Evolutionary conservation across 1,140 invertebrate species (phyloP).

Genomic region (Planococcus citri): DNA sequence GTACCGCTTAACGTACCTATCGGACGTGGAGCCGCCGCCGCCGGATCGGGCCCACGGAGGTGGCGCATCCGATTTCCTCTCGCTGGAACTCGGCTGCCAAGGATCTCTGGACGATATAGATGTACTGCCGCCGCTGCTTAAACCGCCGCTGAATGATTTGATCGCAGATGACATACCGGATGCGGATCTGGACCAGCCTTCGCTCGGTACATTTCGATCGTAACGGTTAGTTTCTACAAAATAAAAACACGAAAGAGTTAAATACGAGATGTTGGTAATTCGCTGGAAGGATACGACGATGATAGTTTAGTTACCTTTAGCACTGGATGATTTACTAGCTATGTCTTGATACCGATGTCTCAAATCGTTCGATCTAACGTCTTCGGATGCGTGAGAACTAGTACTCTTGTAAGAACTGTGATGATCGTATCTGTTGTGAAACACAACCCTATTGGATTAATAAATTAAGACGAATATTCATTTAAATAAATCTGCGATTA

Average conservation of each 20-base stretch:
- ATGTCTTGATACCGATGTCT: constrained; percentile 1
- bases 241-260: no score
- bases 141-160: background rate
- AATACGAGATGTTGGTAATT: no score
- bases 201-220: background rate
- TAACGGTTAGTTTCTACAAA: background rate
- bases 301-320: no score
- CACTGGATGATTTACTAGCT: background rate
- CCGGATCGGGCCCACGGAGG: background rate
- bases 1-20: no score
- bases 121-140: background rate
- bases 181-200: background rate
- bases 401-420: background rate
- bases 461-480: background rate
- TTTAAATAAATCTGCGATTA: background rate
- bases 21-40: background rate
- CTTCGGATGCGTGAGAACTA: background rate
- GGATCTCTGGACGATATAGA: background rate
- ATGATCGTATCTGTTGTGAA: constrained; percentile 9
- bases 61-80: background rate
- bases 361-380: background rate
- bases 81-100: background rate
- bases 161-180: background rate
- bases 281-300: no score
- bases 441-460: background rate